Evolutionary conservation across 2,113 vertebrate species (phyloP).

Genomic region (Ceyx margarethae): DNA sequence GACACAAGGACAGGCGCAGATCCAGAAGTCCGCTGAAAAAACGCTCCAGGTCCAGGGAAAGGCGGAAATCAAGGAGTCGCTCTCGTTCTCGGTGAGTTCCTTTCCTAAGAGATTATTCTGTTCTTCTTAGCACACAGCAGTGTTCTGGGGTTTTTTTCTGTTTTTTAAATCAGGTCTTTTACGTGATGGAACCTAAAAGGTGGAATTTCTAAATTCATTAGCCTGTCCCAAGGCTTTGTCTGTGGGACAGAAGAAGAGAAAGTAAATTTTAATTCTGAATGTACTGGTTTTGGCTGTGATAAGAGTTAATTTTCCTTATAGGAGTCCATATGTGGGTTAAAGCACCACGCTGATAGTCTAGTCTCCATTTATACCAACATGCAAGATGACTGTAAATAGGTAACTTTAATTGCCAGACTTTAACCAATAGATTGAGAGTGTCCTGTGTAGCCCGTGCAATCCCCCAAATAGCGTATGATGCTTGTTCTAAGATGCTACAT

Average conservation of each 20-base stretch:
- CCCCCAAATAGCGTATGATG: neutral
- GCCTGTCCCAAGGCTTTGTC: neutral
- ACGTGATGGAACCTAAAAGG: neutral
- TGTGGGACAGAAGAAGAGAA: neutral
- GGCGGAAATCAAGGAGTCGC: constrained; percentile 80
- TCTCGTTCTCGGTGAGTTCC: constrained; percentile 80
- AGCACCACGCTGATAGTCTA: neutral
- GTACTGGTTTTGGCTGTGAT: neutral
- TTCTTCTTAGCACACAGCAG: neutral
- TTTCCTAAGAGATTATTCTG: neutral
- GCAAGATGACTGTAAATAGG: neutral
- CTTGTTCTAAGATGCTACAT: fast-evolving
- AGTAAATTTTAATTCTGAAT: neutral
- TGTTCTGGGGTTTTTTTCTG: neutral
- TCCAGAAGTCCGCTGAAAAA: constrained; percentile 83
- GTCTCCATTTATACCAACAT: neutral
- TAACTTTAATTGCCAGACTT: neutral
- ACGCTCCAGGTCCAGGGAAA: constrained; percentile 86
- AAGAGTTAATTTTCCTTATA: neutral
- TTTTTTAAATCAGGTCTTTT: neutral
- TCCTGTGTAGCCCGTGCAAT: neutral
- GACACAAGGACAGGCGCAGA: constrained; percentile 78
- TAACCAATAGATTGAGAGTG: neutral
- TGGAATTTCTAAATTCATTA: neutral
- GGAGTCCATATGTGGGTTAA: neutral